These are phyloP conservation scores for Crax fasciolata DNA, from an alignment of 2,797 vertebrate genomes.

Conservation along the genomic window DNA sequence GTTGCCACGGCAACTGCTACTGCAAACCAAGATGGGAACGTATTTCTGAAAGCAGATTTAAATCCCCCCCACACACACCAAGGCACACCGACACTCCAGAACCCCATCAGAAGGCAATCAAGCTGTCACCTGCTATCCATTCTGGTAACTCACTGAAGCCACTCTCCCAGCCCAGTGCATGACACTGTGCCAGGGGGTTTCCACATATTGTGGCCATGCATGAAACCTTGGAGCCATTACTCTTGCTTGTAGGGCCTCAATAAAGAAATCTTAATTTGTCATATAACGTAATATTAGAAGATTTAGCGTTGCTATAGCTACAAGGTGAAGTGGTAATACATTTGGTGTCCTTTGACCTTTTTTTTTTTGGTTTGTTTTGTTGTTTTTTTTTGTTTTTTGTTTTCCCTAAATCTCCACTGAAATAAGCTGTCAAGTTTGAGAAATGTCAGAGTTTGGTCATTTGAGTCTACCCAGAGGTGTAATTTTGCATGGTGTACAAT, in stretches of 20 bases:
- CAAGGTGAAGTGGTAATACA: neutral
- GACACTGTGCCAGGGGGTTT: neutral
- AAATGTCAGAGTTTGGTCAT: slow-evolving; percentile 75
- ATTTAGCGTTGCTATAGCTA: slow-evolving; percentile 44
- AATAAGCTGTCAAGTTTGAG: slow-evolving; percentile 73
- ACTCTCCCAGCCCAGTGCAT: rapidly evolving
- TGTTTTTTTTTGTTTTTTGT: neutral
- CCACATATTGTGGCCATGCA: neutral
- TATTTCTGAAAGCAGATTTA: neutral
- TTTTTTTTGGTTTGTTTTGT: neutral
- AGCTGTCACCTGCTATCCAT: rapidly evolving
- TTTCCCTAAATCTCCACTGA: slow-evolving; percentile 28
- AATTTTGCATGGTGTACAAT: slow-evolving; percentile 53
- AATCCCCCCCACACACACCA: neutral
- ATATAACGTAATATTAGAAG: slow-evolving; percentile 14
- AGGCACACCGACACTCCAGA: rapidly evolving
- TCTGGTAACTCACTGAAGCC: neutral
- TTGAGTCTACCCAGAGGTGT: slow-evolving; percentile 39
- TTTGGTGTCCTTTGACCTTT: slow-evolving; percentile 62
- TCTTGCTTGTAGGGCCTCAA: slow-evolving; percentile 13
- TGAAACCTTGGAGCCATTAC: slow-evolving; percentile 2
- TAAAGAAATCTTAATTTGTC: neutral
- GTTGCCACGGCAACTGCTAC: slow-evolving; percentile 58
- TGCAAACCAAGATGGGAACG: neutral
- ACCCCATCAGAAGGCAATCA: neutral